phyloP scores from a whole-genome alignment of 2,797 vertebrate species.

The Setipinna tenuifilis region DNA sequence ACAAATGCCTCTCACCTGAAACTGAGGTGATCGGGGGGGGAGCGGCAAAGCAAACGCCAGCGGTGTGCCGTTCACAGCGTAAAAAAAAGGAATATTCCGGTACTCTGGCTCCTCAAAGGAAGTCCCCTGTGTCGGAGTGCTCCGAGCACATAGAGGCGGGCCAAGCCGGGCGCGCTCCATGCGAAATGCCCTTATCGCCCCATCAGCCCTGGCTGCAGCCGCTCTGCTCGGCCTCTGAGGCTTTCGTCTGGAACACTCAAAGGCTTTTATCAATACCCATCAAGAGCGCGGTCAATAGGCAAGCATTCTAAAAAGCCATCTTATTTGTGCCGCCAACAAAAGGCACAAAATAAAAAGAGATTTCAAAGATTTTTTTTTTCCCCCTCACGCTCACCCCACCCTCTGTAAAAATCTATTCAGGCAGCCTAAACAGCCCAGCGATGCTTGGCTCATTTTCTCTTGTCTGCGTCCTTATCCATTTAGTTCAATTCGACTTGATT shows the following conservation, averaged over 20 bases:
- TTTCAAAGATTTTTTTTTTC: background rate
- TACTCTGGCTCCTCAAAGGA: background rate
- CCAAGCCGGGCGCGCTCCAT: background rate
- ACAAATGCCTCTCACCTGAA: background rate
- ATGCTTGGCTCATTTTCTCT: slow-evolving; percentile 17
- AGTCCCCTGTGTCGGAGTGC: background rate
- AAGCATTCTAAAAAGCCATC: slow-evolving; percentile 41
- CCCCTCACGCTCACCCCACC: background rate
- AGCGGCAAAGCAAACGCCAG: background rate
- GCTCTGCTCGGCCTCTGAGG: slow-evolving; percentile 24
- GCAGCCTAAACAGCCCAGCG: slow-evolving; percentile 7
- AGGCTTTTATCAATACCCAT: slow-evolving; percentile 46
- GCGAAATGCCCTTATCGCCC: slow-evolving; percentile 41
- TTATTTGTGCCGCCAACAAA: slow-evolving; percentile 45
- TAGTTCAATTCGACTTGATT: slow-evolving; percentile 17
- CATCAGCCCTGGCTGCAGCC: slow-evolving; percentile 33
- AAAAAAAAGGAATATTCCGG: background rate
- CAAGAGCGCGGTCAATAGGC: slow-evolving; percentile 42
- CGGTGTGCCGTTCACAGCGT: background rate
- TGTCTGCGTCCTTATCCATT: slow-evolving; percentile 17
- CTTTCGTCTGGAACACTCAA: slow-evolving; percentile 31
- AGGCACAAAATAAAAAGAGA: slow-evolving; percentile 23
- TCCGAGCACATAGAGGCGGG: background rate
- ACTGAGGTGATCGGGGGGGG: background rate
- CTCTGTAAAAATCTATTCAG: slow-evolving; percentile 5